Percentiles rank a stretch among this genome's conserved stretches.
These are phyloP conservation scores for Euphonia xanthogaster DNA, from an alignment of 2,797 vertebrate species.

Conservation along the genomic window DNA sequence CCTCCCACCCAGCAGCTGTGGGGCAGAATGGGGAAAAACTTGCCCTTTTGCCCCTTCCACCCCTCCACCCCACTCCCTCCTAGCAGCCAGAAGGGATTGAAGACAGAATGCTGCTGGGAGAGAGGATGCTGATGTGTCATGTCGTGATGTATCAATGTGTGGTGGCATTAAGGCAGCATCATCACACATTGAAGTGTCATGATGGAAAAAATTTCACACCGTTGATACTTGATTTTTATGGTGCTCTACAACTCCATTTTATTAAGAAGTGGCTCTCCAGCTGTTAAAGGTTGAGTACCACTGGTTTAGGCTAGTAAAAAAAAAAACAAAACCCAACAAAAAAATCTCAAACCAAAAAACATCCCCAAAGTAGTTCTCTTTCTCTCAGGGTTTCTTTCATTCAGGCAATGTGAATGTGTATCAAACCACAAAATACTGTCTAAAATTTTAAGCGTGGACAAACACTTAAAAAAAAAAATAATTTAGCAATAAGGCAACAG, in stretches of 20 bases:
- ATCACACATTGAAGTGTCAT: slow-evolving; percentile 64
- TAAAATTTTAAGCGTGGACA: slow-evolving; percentile 22
- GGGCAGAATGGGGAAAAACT: slow-evolving; percentile 64
- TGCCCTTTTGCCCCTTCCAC: slow-evolving; percentile 60
- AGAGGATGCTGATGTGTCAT: slow-evolving; percentile 60
- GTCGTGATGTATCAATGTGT: slow-evolving; percentile 67
- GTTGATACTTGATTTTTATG: slow-evolving; percentile 56
- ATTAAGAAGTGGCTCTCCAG: slow-evolving; percentile 74
- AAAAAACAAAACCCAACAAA: neutral
- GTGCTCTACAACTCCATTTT: slow-evolving; percentile 68
- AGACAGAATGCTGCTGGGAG: slow-evolving; percentile 57
- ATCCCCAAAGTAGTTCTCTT: neutral
- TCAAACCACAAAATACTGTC: slow-evolving; percentile 67
- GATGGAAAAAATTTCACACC: slow-evolving; percentile 17
- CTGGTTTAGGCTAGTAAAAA: slow-evolving; percentile 72
- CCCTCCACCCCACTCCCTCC: slow-evolving; percentile 54
- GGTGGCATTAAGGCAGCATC: slow-evolving; percentile 36
- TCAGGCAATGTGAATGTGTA: neutral
- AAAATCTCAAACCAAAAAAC: neutral
- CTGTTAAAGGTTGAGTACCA: slow-evolving; percentile 78
- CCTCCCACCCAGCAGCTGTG: slow-evolving; percentile 71
- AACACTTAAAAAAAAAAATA: slow-evolving; percentile 12
- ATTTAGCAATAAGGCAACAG: slow-evolving; percentile 46
- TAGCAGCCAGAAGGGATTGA: slow-evolving; percentile 60
- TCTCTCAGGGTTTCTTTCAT: slow-evolving; percentile 53